Base-by-base conservation (phyloP, 1,140 invertebrate species). In the Cecropterus lyciades region DNA sequence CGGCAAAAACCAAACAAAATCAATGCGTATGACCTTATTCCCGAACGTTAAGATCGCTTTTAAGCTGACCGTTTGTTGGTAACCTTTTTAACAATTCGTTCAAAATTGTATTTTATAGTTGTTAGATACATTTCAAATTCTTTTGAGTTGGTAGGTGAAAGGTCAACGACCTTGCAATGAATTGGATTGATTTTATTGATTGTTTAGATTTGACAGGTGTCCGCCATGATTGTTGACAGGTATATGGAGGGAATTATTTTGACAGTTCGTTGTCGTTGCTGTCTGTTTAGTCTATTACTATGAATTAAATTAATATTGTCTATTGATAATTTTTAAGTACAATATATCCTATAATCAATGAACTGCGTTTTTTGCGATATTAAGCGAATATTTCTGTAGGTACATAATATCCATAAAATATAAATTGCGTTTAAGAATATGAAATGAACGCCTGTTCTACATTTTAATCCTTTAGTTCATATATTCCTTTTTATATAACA, bases 131-230 rank as follows among this genome's bases (percentile, higher is more conserved):
- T 63, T 66, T 63, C 16, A 68, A 42, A 63, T 52, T 68, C 43
- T 40, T 1, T 24, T 24, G 20, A 24, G 20, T 24, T 24, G 9
- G 15, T 27, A 70, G 68, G 72, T 73, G 48, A 53, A 46, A 71
- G 77, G 74, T 82, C 77, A 73, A 69, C 62, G 77, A 79, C 74
- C 73, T 70, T 45, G 55, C 37, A 55, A 55, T 59, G 42, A 40
- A 67, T 69, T 64, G 49, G 56, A 72, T 72, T 73, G 67, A 69
- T 73, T 63, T 69, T 71, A 73, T 71, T 71, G 65, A 70, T 64
- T 80, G 72, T 80, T 75, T 73, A 69, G 65, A 71, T 67, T 55
- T 59, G 71, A 73, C 76, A 78, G 76, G 75, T 69, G 60, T 66
- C 64, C 27, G 49, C 43, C 30, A 27, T 46, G 13, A 52, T 33